Base-by-base conservation (phyloP, 2,113 vertebrate species). In the Colistium nudipinnis region DNA sequence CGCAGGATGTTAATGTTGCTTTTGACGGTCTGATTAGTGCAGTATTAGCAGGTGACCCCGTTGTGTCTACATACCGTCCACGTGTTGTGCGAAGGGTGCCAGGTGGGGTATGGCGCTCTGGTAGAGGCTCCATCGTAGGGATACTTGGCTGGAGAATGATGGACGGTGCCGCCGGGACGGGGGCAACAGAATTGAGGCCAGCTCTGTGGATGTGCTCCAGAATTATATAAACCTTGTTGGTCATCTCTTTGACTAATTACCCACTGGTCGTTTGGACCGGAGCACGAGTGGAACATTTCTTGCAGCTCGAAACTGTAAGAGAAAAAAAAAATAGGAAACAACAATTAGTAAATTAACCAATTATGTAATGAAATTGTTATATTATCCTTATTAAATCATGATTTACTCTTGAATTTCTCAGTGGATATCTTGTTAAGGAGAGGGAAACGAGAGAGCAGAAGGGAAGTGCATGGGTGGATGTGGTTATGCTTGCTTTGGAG, bases 261-360 rank as follows among this genome's bases (percentile, higher is more conserved):
- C 72, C 63, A 68, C 43, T 71, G 80, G 36, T 65, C 27, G 55
- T 83, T 63, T 54, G 62, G 62, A 75, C 87, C 76, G 3, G 64
- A 75, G 62, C 78, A 65, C 64, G 86, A 74, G 81, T 90, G 91
- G 84, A 94, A 88, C 93, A 94, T 94, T 36, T 84, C 57, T 48
- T 47, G 48, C 20, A 52, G 24, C 22, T 41, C n/a, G 3, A 48
- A 74, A 74, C 27, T 35, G 52, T 48, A 20, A 57, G 16, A 43
- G 22, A 52, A 31, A 53, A 3, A 53, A 2, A 53, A 57, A 67
- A 51, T 82, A 62, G 74, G 45, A 36, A 35, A 52, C 77, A 49
- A 81, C 70, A 76, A 47, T 64, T 36, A 64, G 0, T 38, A 17
- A 43, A 68, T 85, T 14, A 74, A 69, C 27, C 28, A 54, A 52